These are phyloP conservation scores for Ectropis crepuscularia DNA, from an alignment of 2,888 invertebrate species.

Conservation along the genomic window DNA sequence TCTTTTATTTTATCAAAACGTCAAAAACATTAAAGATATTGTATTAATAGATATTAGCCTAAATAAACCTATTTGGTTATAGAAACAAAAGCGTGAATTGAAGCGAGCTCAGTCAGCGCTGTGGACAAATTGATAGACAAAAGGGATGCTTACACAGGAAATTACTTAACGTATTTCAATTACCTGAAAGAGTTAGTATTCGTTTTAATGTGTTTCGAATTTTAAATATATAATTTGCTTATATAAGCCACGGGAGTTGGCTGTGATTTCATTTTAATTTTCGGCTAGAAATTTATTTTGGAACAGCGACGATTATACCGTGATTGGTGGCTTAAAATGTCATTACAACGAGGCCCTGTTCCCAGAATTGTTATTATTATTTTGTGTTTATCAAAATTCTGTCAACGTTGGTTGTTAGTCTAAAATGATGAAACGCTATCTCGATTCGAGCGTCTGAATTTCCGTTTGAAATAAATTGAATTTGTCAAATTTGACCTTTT, in stretches of 20 bases:
- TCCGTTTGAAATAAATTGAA: constrained; percentile 16
- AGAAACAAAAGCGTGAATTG: neutral
- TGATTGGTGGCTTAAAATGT: constrained; percentile 69
- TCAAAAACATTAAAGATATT: no score
- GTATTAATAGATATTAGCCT: no score
- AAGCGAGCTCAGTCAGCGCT: neutral
- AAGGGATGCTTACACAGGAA: constrained; percentile 16
- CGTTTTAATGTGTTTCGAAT: constrained; percentile 25
- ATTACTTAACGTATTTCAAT: constrained; percentile 29
- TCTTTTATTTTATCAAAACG: no score
- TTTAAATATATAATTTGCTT: constrained; percentile 18
- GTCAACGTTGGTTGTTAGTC: constrained; percentile 7
- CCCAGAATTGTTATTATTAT: constrained; percentile 21
- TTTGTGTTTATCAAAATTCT: constrained; percentile 30
- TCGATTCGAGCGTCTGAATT: constrained; percentile 4
- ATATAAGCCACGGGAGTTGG: constrained; percentile 16
- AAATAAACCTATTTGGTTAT: neutral
- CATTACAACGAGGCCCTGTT: constrained; percentile 51
- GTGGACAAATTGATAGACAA: constrained; percentile 8
- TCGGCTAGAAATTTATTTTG: constrained; percentile 48
- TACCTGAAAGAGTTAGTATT: constrained; percentile 22
- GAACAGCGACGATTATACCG: constrained; percentile 52
- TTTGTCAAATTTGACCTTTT: constrained; percentile 14
- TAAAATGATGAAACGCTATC: constrained; percentile 9
- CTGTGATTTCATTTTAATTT: constrained; percentile 38